Base-by-base conservation (phyloP, 2,113 vertebrate genomes). In the Oncorhynchus tshawytscha region DNA sequence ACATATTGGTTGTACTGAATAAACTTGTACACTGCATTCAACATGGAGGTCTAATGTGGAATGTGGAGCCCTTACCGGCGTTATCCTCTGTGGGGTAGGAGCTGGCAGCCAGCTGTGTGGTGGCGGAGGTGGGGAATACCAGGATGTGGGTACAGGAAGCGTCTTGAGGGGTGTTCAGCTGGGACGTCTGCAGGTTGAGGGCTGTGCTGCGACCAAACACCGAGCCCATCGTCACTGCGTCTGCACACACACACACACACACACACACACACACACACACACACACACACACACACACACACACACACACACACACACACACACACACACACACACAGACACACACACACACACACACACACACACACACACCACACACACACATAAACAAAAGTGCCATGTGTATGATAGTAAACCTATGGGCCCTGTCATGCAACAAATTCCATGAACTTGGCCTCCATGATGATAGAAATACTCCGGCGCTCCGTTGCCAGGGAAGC, bases 81-180 rank as follows among this genome's bases (percentile, higher is more conserved):
- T 96, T 97, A 81, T 98, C 97, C 86, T 99, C 97, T 0, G 96
- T 96, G 75, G 95, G 95, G 84, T 98, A 99, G 75, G 97, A 96
- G 78, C 96, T 96, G 74, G 96, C 95, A 71, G 97, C 96, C 75
- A 98, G 95, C 82, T 98, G 97, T 78, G 96, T 98, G 67, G 97
- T 98, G 76, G 97, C 96, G 0, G 97, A 99, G 18, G 97, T 99
- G 57, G 97, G 97, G 88, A 99, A 99, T 82, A 99, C 97, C 74
- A 99, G 88, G 91, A 99, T 99, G 91, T 99, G 97, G 0, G 97
- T 99, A 74, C 97, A 99, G 78, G 97, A 98, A 70, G 97, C 97
- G 9, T 99, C 97, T 87, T 99, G 97, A 20, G 97, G 97, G 0
- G 97, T 99, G 86, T 97, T 99, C 34, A 99, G 94, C 93, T 99